Conservation (phyloP, 2,888 invertebrate species). For the Melieria omissa region DNA sequence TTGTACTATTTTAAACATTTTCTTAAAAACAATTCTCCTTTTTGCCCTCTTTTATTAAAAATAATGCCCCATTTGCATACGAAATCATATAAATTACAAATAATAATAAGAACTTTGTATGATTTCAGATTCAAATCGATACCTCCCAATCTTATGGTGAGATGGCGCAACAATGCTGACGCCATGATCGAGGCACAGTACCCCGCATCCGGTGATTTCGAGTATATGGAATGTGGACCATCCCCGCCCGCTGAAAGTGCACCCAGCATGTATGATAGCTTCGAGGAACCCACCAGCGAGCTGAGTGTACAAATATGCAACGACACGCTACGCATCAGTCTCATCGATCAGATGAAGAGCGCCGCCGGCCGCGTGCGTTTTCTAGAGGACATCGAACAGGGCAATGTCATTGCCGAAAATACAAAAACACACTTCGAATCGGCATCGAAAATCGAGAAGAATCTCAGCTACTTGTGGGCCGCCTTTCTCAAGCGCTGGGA, state of each 20-base stretch:
- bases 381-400: slow-evolving; percentile 80
- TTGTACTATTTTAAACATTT: too few species aligned
- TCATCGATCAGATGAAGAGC: slow-evolving; percentile 79
- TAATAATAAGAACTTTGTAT: too few species aligned
- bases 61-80: too few species aligned
- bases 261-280: slow-evolving; percentile 84
- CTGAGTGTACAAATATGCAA: slow-evolving; percentile 78
- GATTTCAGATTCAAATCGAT: slow-evolving; percentile 67
- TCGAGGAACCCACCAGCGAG: slow-evolving; percentile 78
- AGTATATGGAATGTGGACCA: slow-evolving; percentile 83
- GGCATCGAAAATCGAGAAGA: slow-evolving; percentile 76
- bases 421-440: slow-evolving; percentile 69
- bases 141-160: slow-evolving; percentile 68
- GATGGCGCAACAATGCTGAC: slow-evolving; percentile 71
- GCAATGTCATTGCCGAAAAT: slow-evolving; percentile 72
- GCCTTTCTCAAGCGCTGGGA: slow-evolving; percentile 79
- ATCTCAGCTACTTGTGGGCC: slow-evolving; percentile 79
- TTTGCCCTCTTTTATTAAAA: too few species aligned
- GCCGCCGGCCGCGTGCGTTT: slow-evolving; percentile 76
- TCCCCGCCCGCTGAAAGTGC: slow-evolving; percentile 85
- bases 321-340: slow-evolving; percentile 78
- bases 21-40: too few species aligned
- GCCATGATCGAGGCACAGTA: slow-evolving; percentile 75
- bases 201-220: slow-evolving; percentile 74
- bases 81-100: too few species aligned